phyloP scores from a whole-genome alignment of 1,140 invertebrate genomes.

The Drosophila nasuta region DNA sequence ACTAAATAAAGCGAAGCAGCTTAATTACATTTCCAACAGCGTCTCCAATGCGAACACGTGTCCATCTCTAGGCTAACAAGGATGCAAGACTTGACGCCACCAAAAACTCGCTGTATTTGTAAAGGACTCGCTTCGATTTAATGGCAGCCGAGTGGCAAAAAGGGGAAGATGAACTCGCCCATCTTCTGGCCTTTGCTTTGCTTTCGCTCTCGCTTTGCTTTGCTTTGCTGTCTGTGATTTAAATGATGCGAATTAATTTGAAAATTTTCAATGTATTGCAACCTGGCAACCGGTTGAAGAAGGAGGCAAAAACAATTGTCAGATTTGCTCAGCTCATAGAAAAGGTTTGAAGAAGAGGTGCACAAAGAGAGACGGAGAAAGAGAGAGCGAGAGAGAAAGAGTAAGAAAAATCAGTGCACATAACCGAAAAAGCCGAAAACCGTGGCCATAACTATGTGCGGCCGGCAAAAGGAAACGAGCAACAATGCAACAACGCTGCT shows the following conservation, averaged over 20 bases:
- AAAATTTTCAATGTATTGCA: constrained; percentile 60
- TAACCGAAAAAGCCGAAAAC: constrained; percentile 73
- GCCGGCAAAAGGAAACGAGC: constrained; percentile 67
- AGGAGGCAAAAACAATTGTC: constrained; percentile 31
- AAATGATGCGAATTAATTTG: constrained; percentile 81
- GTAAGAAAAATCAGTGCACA: constrained; percentile 71
- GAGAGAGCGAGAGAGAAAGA: constrained; percentile 10
- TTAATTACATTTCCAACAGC: not conserved
- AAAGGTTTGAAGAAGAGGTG: constrained; percentile 3
- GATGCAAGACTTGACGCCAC: constrained; percentile 14
- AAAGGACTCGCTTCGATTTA: constrained; percentile 55
- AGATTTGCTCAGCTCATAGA: constrained; percentile 17
- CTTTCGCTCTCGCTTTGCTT: constrained; percentile 9
- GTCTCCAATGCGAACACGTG: not conserved
- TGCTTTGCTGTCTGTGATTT: constrained; percentile 61
- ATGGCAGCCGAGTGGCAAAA: constrained; percentile 12
- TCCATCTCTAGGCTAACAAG: constrained; percentile 21
- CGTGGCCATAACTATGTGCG: constrained; percentile 82
- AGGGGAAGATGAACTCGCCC: constrained; percentile 2
- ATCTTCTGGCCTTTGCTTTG: not conserved
- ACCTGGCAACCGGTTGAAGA: constrained; percentile 21
- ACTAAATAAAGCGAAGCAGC: not conserved
- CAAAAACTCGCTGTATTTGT: constrained; percentile 21
- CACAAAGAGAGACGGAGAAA: not conserved
- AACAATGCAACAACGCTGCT: constrained; percentile 64